Base-by-base conservation (phyloP, 2,113 vertebrate species). In the Rhea pennata region DNA sequence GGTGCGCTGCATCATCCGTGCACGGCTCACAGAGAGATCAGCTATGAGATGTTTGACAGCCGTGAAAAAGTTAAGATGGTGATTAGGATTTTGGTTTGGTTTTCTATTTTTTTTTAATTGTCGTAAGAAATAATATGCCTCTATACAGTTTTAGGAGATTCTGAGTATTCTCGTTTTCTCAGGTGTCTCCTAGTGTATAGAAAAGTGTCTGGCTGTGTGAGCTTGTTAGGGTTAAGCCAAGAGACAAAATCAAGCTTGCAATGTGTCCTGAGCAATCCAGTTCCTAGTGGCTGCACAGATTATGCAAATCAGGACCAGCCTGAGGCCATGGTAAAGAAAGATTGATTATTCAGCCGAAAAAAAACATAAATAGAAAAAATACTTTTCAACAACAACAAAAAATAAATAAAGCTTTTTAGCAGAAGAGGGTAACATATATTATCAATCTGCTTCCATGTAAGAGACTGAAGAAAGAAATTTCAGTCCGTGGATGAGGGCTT, bases 1-100 rank as follows among this genome's bases (percentile, higher is more conserved):
- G 1, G 26, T 44, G 29, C 0, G 0, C 26, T 13, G 33, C 3
- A 0, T 8, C 15, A 14, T 6, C 36, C 22, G 36, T 40, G 27
- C 36, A 14, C 19, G 15, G 27, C 39, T 51, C 10, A 4, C 1
- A 1, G 26, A 1, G n/a, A 4, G 2, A 6, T 14, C 72, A 76
- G 39, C 15, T 39, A 2, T 36, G 42, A 59, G 51, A 54, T 39
- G 17, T 50, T 39, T 65, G 24, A 12, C 64, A 6, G 12, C 33
- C 51, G n/a, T 59, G 64, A 40, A 23, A 75, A 1, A 0, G 0
- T 6, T 39, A 10, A 10, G n/a, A 51, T 26, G 5, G 17, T 6
- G 3, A 12, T 8, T 62, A 46, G 54, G 33, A 42, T 42, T 46
- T 21, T 5, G 20, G 5, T 40, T 80, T 48, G 4, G 2, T 27